Evolutionary conservation across 2,113 vertebrate genomes (phyloP).

Genomic region (Sula dactylatra): DNA sequence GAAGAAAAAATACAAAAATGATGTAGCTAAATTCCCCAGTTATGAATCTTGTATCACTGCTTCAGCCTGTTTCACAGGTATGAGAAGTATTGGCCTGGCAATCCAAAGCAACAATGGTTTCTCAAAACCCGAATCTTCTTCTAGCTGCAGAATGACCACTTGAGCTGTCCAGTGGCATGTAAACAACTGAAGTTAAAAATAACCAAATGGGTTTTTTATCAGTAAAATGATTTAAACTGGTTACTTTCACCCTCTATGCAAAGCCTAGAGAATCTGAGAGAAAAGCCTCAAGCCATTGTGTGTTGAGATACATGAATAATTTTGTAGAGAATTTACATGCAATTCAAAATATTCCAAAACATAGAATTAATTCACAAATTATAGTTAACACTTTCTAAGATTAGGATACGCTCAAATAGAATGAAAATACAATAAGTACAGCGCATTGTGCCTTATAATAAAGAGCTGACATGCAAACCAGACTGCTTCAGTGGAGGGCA

Average conservation of each 20-base stretch:
- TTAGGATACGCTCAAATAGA: slow-evolving; percentile 2
- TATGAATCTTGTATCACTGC: neutral
- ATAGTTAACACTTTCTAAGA: neutral
- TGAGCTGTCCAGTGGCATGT: neutral
- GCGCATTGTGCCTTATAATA: neutral
- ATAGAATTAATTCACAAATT: slow-evolving; percentile 37
- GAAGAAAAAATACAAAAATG: neutral
- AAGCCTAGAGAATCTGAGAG: neutral
- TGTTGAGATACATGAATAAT: neutral
- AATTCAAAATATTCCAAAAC: neutral
- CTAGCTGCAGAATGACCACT: neutral
- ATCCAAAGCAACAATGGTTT: neutral
- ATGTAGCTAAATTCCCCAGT: neutral
- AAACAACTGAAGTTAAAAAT: neutral
- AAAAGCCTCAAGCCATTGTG: neutral
- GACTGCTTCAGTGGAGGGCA: neutral
- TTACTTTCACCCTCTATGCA: neutral
- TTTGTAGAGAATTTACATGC: neutral
- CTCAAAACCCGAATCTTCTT: rapidly evolving
- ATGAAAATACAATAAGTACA: slow-evolving; percentile 19
- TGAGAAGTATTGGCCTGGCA: neutral
- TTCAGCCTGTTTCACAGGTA: neutral
- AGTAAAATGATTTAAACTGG: neutral
- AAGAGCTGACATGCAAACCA: neutral
- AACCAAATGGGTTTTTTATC: neutral